These are phyloP conservation scores for Chelonoidis abingdonii DNA, from an alignment of 2,113 vertebrate species.

Conservation along the genomic window DNA sequence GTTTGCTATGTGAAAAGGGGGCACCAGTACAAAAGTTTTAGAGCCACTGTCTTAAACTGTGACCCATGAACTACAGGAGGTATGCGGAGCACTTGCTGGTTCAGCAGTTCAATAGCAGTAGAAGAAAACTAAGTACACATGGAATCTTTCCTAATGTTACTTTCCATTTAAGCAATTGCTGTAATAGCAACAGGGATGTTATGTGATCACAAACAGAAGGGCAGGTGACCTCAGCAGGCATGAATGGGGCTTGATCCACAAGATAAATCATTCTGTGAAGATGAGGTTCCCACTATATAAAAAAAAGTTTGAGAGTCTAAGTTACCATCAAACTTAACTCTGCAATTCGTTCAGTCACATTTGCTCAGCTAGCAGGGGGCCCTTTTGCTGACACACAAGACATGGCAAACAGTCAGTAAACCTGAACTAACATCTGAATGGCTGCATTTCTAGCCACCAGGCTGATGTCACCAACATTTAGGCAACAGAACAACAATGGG, in stretches of 20 bases:
- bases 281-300: too few species aligned
- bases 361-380: too few species aligned
- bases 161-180: not conserved
- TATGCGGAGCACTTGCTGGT: not conserved
- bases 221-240: not conserved
- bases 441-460: accelerated
- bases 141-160: accelerated
- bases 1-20: too few species aligned
- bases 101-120: accelerated
- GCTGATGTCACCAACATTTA: not conserved
- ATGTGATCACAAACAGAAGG: not conserved
- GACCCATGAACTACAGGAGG: not conserved
- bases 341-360: too few species aligned
- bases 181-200: accelerated
- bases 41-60: not conserved
- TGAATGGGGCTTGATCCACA: too few species aligned
- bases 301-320: too few species aligned
- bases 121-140: not conserved
- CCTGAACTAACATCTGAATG: accelerated
- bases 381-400: too few species aligned
- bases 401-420: too few species aligned
- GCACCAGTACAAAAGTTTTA: too few species aligned
- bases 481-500: not conserved
- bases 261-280: too few species aligned
- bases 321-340: too few species aligned